phyloP scores from a whole-genome alignment of 2,797 vertebrate genomes.

The Eulemur coronatus region DNA sequence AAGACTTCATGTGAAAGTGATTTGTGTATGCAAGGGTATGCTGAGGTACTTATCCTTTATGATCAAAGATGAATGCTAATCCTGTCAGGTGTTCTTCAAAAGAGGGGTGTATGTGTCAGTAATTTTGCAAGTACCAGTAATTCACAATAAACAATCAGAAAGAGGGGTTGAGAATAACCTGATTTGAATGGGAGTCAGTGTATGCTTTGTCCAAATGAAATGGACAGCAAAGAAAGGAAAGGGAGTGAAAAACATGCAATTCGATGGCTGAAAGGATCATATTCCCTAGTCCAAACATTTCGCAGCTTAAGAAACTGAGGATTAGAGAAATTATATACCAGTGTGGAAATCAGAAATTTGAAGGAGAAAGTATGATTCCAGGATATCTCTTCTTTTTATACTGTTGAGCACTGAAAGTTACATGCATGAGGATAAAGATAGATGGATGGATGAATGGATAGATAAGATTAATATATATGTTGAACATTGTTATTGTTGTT shows the following conservation, averaged over 20 bases:
- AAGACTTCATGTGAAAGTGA: not conserved
- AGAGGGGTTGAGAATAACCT: not conserved
- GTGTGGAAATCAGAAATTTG: conserved; percentile 1
- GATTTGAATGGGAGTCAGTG: not conserved
- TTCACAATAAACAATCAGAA: conserved; percentile 11
- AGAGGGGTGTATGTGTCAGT: not conserved
- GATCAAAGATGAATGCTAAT: not conserved
- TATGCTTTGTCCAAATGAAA: not conserved
- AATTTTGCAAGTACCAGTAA: not conserved
- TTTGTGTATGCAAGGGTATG: not conserved
- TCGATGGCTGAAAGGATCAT: not conserved
- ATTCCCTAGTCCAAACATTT: not conserved
- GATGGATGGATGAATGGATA: not conserved
- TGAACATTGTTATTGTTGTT: not conserved
- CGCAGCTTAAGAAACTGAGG: not conserved
- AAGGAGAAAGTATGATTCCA: not conserved
- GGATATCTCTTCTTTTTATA: not conserved
- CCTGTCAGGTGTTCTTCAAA: not conserved
- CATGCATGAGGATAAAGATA: not conserved
- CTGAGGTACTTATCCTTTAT: not conserved
- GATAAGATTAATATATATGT: not conserved
- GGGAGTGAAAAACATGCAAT: not conserved
- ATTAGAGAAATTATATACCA: not conserved
- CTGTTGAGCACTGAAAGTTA: not conserved
- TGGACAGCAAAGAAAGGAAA: not conserved